Conservation (phyloP, 2,113 vertebrate species). For the Eira barbara region DNA sequence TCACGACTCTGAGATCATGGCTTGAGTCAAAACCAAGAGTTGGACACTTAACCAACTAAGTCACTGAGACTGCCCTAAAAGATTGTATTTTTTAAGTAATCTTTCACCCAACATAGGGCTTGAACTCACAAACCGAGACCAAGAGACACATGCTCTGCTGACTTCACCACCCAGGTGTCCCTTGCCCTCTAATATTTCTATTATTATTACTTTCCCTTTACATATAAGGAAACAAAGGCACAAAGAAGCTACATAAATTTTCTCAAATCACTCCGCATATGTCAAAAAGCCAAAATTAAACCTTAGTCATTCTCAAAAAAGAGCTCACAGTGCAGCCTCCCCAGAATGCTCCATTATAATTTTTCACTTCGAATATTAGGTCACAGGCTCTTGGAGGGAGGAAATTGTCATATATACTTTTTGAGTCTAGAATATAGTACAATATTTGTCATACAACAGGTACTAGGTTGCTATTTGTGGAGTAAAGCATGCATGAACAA, state of each 20-base stretch:
- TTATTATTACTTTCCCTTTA: neutral
- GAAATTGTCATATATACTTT: neutral
- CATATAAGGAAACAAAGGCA: neutral
- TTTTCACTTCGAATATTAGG: neutral
- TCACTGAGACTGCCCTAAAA: accelerated
- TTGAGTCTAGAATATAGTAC: neutral
- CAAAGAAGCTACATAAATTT: neutral
- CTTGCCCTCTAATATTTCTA: neutral
- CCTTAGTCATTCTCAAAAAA: neutral
- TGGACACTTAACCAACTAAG: neutral
- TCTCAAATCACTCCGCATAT: neutral
- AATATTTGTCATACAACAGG: neutral
- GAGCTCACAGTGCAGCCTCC: neutral
- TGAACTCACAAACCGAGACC: neutral
- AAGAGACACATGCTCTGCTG: neutral
- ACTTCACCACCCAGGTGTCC: neutral
- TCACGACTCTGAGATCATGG: neutral
- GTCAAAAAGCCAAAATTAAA: neutral
- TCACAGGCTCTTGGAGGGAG: neutral
- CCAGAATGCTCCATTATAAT: neutral
- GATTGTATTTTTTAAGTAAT: neutral
- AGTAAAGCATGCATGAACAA: neutral
- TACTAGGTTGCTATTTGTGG: neutral
- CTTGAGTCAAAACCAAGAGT: neutral
- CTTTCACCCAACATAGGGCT: neutral